Evolutionary conservation across 1,140 invertebrate species (phyloP).

Genomic region (Drosophila sturtevanti): DNA sequence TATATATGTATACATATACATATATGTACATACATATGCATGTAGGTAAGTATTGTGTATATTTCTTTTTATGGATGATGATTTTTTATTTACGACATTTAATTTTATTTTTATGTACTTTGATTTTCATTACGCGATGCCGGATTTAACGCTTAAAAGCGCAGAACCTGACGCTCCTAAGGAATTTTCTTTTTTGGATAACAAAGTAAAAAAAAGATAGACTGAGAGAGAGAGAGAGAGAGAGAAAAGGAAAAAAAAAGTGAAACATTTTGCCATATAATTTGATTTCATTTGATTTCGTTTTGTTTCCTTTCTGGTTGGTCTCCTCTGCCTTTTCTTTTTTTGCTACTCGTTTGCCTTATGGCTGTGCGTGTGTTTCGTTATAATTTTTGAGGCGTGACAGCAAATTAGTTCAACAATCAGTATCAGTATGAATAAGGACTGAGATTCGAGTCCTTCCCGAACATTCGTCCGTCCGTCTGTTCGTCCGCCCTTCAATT

Average conservation of each 20-base stretch:
- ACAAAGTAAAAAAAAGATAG: constrained; percentile 10
- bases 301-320: constrained; percentile 49
- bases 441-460: constrained; percentile 16
- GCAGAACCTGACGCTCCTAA: constrained; percentile 37
- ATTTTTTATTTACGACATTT: constrained; percentile 74
- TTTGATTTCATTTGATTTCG: constrained; percentile 69
- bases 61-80: constrained; percentile 37
- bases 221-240: neutral
- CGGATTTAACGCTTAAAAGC: constrained; percentile 39
- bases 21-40: constrained; percentile 3
- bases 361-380: constrained; percentile 36
- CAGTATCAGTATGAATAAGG: constrained; percentile 40
- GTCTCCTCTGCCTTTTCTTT: constrained; percentile 27
- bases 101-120: constrained; percentile 76
- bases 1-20: constrained; percentile 12
- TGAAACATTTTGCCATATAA: constrained; percentile 44
- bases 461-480: neutral
- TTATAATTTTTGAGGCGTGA: constrained; percentile 50
- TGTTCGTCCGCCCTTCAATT: neutral
- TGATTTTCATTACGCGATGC: constrained; percentile 67
- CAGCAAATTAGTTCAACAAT: constrained; percentile 41
- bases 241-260: constrained; percentile 20
- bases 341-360: constrained; percentile 32
- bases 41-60: constrained; percentile 15
- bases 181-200: neutral